phyloP scores from a whole-genome alignment of 1,140 invertebrate genomes.

The Ctenoplectra terminalis region DNA sequence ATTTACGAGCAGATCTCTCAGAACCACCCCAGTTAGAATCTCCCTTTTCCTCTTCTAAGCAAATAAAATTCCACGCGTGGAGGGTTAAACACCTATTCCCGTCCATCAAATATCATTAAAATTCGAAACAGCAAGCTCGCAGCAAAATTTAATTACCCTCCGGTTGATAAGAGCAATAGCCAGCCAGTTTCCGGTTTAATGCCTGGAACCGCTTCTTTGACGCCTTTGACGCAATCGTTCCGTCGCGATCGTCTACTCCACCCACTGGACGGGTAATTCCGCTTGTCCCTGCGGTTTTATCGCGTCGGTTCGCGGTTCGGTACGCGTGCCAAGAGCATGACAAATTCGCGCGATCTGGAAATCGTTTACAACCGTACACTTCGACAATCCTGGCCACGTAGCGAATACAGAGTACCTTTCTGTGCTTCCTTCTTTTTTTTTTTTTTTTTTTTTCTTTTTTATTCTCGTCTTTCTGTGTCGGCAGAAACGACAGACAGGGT shows the following conservation, averaged over 20 bases:
- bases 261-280: not conserved
- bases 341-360: slow-evolving; percentile 45
- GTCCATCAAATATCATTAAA: too few relatives aligned
- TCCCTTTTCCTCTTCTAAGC: too few relatives aligned
- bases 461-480: not conserved
- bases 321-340: slow-evolving; percentile 30
- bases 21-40: too few relatives aligned
- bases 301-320: not conserved
- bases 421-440: too few relatives aligned
- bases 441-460: not conserved
- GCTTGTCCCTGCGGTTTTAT: slow-evolving; percentile 13
- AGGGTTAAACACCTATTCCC: too few relatives aligned
- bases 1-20: too few relatives aligned
- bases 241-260: not conserved
- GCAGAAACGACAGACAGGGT: not conserved
- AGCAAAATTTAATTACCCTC: not conserved
- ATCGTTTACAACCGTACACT: slow-evolving; percentile 25
- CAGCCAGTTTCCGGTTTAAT: not conserved
- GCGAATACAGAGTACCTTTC: slow-evolving; percentile 5
- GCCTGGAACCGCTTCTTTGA: not conserved
- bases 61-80: too few relatives aligned
- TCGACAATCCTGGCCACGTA: not conserved
- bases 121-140: too few relatives aligned
- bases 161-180: not conserved
- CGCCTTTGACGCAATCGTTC: slow-evolving; percentile 9